These are phyloP conservation scores for Mythimna pallens DNA, from an alignment of 2,888 invertebrate genomes.

Conservation along the genomic window DNA sequence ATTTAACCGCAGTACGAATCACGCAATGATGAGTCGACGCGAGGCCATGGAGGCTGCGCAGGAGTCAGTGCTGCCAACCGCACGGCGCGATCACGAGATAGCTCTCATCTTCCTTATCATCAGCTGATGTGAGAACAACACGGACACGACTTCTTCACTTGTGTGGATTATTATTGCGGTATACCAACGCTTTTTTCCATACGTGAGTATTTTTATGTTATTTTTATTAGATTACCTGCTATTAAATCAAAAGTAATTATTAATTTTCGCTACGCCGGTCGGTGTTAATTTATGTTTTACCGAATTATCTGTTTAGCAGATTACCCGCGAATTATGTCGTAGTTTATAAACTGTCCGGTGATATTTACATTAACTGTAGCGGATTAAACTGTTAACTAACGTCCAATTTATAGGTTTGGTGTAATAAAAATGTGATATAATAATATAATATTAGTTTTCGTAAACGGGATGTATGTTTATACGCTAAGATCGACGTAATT, in stretches of 20 bases:
- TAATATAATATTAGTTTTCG: constrained; percentile 33
- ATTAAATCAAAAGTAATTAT: constrained; percentile 1
- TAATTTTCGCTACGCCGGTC: constrained; percentile 12
- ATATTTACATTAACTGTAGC: constrained; percentile 32
- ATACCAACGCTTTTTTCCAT: constrained; percentile 59
- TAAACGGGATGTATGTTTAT: constrained; percentile 32
- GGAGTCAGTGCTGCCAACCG: constrained; percentile 86
- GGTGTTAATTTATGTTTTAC: constrained; percentile 45
- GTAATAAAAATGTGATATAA: constrained; percentile 39
- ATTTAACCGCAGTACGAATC: constrained; percentile 57
- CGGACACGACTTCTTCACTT: constrained; percentile 70
- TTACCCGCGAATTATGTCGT: constrained; percentile 10
- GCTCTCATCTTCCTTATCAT: constrained; percentile 87
- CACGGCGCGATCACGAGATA: constrained; percentile 86
- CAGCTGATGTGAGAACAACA: constrained; percentile 83
- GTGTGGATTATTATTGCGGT: constrained; percentile 68
- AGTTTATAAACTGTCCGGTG: constrained; percentile 17
- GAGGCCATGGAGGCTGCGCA: constrained; percentile 83
- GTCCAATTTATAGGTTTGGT: constrained; percentile 30
- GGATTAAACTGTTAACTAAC: constrained; percentile 16
- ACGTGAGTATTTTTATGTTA: constrained; percentile 67
- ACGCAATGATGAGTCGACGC: constrained; percentile 71
- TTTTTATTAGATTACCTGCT: constrained; percentile 16
- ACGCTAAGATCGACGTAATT: constrained; percentile 13
- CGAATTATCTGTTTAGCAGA: constrained; percentile 14